phyloP scores from a whole-genome alignment of 2,888 invertebrate species.

The Eledona agricola region DNA sequence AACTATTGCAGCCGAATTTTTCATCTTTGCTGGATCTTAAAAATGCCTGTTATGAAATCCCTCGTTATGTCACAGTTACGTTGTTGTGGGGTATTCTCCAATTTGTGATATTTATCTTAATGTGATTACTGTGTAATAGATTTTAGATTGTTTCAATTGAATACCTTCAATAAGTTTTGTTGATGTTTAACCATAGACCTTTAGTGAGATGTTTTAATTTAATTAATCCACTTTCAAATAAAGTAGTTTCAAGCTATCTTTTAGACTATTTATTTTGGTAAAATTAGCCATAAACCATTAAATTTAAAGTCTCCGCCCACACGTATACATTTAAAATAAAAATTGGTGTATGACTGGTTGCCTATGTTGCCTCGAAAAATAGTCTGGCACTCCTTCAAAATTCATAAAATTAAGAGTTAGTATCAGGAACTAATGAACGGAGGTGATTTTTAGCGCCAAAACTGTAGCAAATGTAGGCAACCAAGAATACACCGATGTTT shows the following conservation, averaged over 20 bases:
- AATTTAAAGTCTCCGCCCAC: too few relatives aligned
- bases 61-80: constrained; percentile 55
- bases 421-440: too few relatives aligned
- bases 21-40: neutral
- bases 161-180: constrained; percentile 61
- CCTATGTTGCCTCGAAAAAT: too few relatives aligned
- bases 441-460: too few relatives aligned
- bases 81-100: constrained; percentile 59
- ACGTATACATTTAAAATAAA: too few relatives aligned
- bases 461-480: too few relatives aligned
- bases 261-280: too few relatives aligned
- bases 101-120: constrained; percentile 63
- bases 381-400: too few relatives aligned
- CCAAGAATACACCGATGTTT: too few relatives aligned
- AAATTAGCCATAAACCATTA: too few relatives aligned
- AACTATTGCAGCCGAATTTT: constrained; percentile 16
- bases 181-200: constrained; percentile 63
- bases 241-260: constrained; percentile 57
- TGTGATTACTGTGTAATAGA: constrained; percentile 62
- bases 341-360: too few relatives aligned
- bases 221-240: constrained; percentile 60
- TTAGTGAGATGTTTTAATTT: constrained; percentile 63
- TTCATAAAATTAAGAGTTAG: too few relatives aligned
- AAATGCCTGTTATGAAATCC: constrained; percentile 54
- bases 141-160: constrained; percentile 62